phyloP scores from a whole-genome alignment of 2,888 invertebrate genomes.

The Acutogordius australiensis region DNA sequence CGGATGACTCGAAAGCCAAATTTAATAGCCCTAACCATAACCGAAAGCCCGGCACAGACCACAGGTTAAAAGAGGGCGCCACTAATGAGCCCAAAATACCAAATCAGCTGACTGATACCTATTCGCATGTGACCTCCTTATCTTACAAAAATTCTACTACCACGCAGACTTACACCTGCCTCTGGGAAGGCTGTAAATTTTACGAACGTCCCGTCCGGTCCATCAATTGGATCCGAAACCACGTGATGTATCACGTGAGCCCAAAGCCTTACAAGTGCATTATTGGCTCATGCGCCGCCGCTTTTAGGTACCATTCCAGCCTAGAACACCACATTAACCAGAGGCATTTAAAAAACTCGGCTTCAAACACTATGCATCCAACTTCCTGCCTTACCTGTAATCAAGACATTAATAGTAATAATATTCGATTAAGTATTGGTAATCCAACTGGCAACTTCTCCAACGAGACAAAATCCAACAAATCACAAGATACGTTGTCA shows the following conservation, averaged over 20 bases:
- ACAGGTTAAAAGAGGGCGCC: too few species aligned
- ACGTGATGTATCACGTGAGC: slow-evolving; percentile 2
- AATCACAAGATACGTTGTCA: background rate
- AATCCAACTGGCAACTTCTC: background rate
- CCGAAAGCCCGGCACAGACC: too few species aligned
- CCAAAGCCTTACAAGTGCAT: background rate
- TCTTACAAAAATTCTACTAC: too few species aligned
- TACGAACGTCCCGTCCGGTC: background rate
- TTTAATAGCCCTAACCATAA: too few species aligned
- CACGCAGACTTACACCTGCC: slow-evolving; percentile 2
- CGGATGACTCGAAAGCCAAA: too few species aligned
- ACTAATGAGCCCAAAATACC: too few species aligned
- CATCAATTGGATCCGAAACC: background rate
- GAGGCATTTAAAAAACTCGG: background rate
- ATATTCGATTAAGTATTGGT: background rate
- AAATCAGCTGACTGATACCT: too few species aligned
- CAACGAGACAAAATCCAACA: background rate
- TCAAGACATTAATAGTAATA: too few species aligned
- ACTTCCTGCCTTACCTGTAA: background rate
- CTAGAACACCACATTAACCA: background rate
- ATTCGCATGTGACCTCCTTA: too few species aligned
- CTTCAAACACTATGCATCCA: background rate
- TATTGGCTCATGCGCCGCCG: background rate
- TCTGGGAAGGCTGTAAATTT: background rate
- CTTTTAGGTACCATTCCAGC: background rate